Conservation (phyloP, 1,140 invertebrate species). For the Cephus cinctus region DNA sequence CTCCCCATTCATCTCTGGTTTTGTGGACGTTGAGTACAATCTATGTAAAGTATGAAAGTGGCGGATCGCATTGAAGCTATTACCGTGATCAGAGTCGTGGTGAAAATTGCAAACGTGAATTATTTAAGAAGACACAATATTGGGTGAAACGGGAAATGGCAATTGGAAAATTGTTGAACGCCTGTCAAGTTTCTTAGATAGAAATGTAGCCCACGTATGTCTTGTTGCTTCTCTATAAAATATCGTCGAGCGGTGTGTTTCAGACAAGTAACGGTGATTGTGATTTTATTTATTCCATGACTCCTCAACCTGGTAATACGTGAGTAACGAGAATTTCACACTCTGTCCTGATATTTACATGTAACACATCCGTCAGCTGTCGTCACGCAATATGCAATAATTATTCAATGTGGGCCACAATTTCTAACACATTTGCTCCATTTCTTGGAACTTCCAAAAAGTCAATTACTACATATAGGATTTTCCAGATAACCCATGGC, state of each 20-base stretch:
- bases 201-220: constrained; percentile 21
- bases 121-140: background rate
- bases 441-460: constrained; percentile 5
- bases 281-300: constrained; percentile 43
- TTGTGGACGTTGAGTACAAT: too few species aligned
- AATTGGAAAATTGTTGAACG: constrained; percentile 17
- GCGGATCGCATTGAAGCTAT: too few species aligned
- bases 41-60: too few species aligned
- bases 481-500: background rate
- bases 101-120: too few species aligned
- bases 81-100: too few species aligned
- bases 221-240: constrained; percentile 4
- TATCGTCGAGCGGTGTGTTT: constrained; percentile 20
- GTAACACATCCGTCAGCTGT: background rate
- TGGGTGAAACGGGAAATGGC: constrained; percentile 23
- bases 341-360: too few species aligned
- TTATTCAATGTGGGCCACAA: background rate
- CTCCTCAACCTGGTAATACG: constrained; percentile 47
- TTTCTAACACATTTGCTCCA: constrained; percentile 11
- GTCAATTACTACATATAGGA: background rate
- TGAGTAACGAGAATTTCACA: constrained; percentile 29
- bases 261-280: constrained; percentile 25
- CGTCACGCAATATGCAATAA: background rate
- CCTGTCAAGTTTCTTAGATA: constrained; percentile 9
- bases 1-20: too few species aligned